Percentiles rank a stretch among this genome's conserved stretches.
Evolutionary conservation across 2,113 vertebrate species (phyloP).

Genomic region (Dicaeum eximium): DNA sequence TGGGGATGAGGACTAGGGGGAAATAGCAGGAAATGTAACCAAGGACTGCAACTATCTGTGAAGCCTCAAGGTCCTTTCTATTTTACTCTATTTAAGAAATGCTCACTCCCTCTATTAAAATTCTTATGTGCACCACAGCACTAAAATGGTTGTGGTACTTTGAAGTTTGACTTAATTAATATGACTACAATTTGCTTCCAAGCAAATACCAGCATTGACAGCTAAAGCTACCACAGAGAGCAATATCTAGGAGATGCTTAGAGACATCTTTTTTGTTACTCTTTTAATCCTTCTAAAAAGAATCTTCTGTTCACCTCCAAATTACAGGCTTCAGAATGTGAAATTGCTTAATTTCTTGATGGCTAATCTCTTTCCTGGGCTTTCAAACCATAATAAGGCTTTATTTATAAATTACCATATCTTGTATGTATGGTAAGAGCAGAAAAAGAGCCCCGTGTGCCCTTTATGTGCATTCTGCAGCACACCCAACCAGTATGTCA

Average conservation of each 20-base stretch:
- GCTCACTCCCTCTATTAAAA: background rate
- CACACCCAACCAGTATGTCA: background rate
- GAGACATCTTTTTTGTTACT: background rate
- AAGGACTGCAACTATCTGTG: background rate
- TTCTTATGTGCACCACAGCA: background rate
- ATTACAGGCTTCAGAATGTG: background rate
- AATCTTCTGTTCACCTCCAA: background rate
- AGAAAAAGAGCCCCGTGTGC: background rate
- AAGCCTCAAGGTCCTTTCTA: background rate
- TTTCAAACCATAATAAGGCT: background rate
- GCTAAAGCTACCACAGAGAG: background rate
- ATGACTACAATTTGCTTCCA: background rate
- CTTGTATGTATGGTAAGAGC: background rate
- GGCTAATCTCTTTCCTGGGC: background rate
- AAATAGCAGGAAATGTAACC: background rate
- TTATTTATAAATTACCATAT: background rate
- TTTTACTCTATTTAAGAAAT: background rate
- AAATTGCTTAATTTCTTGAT: constrained; percentile 20
- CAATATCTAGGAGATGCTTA: background rate
- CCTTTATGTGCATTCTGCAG: background rate
- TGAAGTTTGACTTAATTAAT: constrained; percentile 20
- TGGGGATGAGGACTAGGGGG: background rate
- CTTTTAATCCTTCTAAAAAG: constrained; percentile 1
- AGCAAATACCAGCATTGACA: background rate
- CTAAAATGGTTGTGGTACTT: background rate